A percentile compares a stretch with the other conserved stretches of the same genome.
Conservation (phyloP, 2,888 invertebrate genomes). For the Apamea anceps region DNA sequence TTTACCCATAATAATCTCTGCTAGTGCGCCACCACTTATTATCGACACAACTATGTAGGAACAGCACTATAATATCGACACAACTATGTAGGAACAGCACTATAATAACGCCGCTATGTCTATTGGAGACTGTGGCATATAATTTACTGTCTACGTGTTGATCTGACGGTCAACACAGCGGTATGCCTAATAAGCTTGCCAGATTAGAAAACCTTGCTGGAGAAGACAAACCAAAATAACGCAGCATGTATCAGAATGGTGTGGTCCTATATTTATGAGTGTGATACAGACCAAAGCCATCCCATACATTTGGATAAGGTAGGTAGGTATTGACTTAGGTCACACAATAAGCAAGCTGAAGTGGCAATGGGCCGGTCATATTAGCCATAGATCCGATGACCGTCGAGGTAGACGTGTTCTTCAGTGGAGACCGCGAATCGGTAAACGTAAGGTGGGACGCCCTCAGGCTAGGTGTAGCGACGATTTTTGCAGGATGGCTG, state of each 20-base stretch:
- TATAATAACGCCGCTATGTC: constrained; percentile 45
- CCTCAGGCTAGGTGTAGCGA: too few relatives aligned
- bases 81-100: constrained; percentile 30
- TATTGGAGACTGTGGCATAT: constrained; percentile 19
- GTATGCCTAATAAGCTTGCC: constrained; percentile 2
- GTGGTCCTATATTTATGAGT: too few relatives aligned
- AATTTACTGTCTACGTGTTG: constrained; percentile 45
- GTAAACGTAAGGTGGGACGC: too few relatives aligned
- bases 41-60: constrained; percentile 41
- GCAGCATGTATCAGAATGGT: neutral
- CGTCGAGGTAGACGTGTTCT: too few relatives aligned
- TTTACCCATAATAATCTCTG: constrained; percentile 25
- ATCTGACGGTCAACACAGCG: constrained; percentile 42
- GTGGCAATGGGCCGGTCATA: too few relatives aligned
- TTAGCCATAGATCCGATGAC: too few relatives aligned
- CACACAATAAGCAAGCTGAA: too few relatives aligned
- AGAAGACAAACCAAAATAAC: neutral
- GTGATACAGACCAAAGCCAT: too few relatives aligned
- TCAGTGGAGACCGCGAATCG: too few relatives aligned
- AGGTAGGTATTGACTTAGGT: too few relatives aligned
- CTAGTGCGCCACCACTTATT: constrained; percentile 37
- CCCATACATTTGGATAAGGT: too few relatives aligned
- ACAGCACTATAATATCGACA: constrained; percentile 54
- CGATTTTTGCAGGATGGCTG: too few relatives aligned
- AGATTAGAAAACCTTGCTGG: neutral